Evolutionary conservation across 2,113 vertebrate genomes (phyloP).

Genomic region (Bombycilla garrulus): DNA sequence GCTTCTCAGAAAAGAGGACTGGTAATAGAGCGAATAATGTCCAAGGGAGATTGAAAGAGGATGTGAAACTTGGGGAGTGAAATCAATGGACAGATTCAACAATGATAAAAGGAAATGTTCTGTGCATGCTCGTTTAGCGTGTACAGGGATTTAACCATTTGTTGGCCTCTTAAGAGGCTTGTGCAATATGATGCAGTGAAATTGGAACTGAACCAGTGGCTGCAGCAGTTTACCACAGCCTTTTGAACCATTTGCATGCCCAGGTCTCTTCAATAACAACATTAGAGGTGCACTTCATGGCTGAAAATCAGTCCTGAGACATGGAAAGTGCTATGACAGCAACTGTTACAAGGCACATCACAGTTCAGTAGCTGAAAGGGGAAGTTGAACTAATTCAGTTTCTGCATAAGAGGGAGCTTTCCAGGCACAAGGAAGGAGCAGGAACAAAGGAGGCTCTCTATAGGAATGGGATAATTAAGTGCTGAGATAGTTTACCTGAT

Average conservation of each 20-base stretch:
- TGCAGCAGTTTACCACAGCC: background rate
- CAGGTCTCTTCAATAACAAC: background rate
- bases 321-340: background rate
- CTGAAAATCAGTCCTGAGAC: background rate
- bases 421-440: background rate
- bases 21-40: background rate
- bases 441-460: background rate
- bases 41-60: background rate
- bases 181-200: background rate
- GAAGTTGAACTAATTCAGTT: background rate
- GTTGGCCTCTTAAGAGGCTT: background rate
- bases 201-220: background rate
- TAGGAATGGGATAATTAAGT: background rate
- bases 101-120: background rate
- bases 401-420: background rate
- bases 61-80: background rate
- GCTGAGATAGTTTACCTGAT: background rate
- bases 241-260: background rate
- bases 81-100: conserved; percentile 3
- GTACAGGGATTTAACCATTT: background rate
- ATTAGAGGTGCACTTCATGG: background rate
- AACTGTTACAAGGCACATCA: background rate
- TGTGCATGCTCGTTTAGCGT: background rate
- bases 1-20: background rate
- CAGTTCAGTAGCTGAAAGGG: background rate